Conservation (phyloP, 2,888 invertebrate genomes). For the Allygus modestus region DNA sequence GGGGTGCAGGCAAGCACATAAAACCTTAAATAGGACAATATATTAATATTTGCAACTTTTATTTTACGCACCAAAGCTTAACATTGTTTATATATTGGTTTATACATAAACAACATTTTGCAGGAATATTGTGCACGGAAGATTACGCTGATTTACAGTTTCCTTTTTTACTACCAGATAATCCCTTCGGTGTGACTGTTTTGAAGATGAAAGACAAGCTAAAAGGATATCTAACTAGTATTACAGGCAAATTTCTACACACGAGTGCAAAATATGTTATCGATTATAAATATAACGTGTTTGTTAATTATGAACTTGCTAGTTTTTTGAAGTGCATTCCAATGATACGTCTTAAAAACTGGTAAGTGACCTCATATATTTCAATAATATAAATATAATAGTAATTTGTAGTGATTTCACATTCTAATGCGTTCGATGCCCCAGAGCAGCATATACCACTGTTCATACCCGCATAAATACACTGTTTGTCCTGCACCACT, state of each 20-base stretch:
- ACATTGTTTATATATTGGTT: too few species aligned
- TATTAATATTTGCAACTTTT: too few species aligned
- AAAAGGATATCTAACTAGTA: not conserved
- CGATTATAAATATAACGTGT: not conserved
- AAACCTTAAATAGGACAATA: too few species aligned
- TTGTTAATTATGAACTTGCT: not conserved
- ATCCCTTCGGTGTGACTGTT: not conserved
- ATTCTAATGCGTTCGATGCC: too few species aligned
- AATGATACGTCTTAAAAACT: not conserved
- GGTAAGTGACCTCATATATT: too few species aligned
- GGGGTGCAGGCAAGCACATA: too few species aligned
- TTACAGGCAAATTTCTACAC: not conserved
- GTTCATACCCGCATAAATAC: too few species aligned
- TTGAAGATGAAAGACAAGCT: not conserved
- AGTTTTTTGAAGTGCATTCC: not conserved
- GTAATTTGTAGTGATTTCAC: too few species aligned
- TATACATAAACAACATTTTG: not conserved
- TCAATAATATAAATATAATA: too few species aligned
- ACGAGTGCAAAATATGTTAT: not conserved
- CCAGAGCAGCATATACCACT: too few species aligned
- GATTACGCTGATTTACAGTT: not conserved
- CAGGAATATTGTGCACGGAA: not conserved
- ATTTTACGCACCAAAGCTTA: too few species aligned
- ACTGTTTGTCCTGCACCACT: too few species aligned
- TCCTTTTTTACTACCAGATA: not conserved